Evolutionary conservation across 2,113 vertebrate genomes (phyloP).

Genomic region (Hoplias malabaricus): DNA sequence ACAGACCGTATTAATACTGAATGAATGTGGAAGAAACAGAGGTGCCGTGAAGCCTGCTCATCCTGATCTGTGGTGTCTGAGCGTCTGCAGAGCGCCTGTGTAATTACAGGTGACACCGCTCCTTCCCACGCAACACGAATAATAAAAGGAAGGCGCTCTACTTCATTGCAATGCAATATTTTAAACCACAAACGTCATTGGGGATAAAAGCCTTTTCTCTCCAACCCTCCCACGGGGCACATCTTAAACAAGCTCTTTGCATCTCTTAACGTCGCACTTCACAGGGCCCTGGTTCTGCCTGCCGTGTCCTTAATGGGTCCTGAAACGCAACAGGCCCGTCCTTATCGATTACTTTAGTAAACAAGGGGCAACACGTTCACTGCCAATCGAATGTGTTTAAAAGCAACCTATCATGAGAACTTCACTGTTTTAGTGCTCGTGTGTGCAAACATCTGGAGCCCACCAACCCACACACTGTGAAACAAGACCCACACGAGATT

Average conservation of each 20-base stretch:
- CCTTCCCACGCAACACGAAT: slow-evolving; percentile 10
- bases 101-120: slow-evolving; percentile 49
- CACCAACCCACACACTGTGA: too few relatives aligned
- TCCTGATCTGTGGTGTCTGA: slow-evolving; percentile 27
- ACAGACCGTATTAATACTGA: not conserved
- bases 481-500: too few relatives aligned
- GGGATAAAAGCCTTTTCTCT: slow-evolving; percentile 31
- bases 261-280: not conserved
- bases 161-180: slow-evolving; percentile 17
- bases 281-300: not conserved
- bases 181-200: slow-evolving; percentile 26
- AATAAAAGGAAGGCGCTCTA: slow-evolving; percentile 19
- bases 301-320: not conserved
- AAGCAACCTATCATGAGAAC: too few relatives aligned
- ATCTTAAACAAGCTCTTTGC: slow-evolving; percentile 19
- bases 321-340: not conserved
- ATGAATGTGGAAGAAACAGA: not conserved
- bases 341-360: not conserved
- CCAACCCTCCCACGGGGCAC: not conserved
- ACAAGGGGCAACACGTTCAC: too few relatives aligned
- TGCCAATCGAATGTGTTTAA: too few relatives aligned
- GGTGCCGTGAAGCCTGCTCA: not conserved
- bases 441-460: too few relatives aligned
- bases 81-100: slow-evolving; percentile 10
- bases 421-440: too few relatives aligned